Base-by-base conservation (phyloP, 2,888 invertebrate genomes). In the Osmoderma eremita region DNA sequence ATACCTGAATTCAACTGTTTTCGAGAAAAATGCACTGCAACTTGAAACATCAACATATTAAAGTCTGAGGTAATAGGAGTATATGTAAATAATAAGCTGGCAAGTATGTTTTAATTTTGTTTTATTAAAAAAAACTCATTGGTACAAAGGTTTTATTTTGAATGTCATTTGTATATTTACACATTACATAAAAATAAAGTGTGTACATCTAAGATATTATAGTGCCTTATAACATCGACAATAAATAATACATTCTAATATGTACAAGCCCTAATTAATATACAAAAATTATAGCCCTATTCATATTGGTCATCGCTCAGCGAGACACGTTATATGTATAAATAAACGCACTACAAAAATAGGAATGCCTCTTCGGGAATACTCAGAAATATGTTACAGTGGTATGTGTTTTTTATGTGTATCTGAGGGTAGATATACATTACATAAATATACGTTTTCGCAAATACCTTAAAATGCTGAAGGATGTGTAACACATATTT, bases 51-150 rank as follows among this genome's bases (percentile, higher is more conserved):
- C n/a, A n/a, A n/a, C n/a, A n/a, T n/a, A n/a, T n/a, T n/a, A n/a
- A n/a, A n/a, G n/a, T n/a, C n/a, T n/a, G n/a, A n/a, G n/a, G n/a
- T n/a, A n/a, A n/a, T n/a, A n/a, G n/a, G n/a, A n/a, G n/a, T n/a
- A n/a, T n/a, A n/a, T n/a, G n/a, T 24, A 51, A 22, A 22, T 51
- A 51, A 51, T 6, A 56, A 13, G 41, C 22, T 5, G 5, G 15
- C 22, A 12, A 3, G 13, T 38, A 0, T 53, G 17, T 17, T 41
- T 56, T 56, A 41, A 20, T 22, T 22, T 62, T 62, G 69, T 73
- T 74, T 75, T 75, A 75, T 76, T 76, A 75, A 76, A 24, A 58
- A 45, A 76, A 75, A 72, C 36, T 77, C 76, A 77, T 77, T 77
- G 78, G 78, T 78, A 78, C 76, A 78, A 78, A 78, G 67, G 67